Base-by-base conservation (phyloP, 1,140 invertebrate genomes). In the Tribolium madens region DNA sequence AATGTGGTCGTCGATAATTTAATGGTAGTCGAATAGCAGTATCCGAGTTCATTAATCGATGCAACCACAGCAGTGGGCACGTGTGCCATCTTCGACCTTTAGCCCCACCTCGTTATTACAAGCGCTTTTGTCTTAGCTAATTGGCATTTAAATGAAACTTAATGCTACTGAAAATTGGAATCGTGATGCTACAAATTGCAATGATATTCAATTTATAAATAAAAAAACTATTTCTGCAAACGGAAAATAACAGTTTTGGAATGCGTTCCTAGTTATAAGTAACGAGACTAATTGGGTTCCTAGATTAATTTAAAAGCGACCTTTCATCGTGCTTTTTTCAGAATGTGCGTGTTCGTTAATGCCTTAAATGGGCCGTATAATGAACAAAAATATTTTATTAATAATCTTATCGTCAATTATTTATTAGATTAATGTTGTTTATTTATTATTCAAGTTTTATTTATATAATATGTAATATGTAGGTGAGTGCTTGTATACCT, bases 41-140 rank as follows among this genome's bases (percentile, higher is more conserved):
- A 72, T 72, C 46, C 68, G 9, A 52, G 70, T 72, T 72, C 70
- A 72, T 72, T 72, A 72, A 46, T 21, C 48, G 70, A 17, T 72
- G 70, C 50, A 72, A 72, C 70, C 70, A 46, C 70, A 72, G 13
- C 13, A 13, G 70, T 72, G 70, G 46, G 46, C 70, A 72, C 70
- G 70, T 72, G 70, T 52, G 70, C 70, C 46, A 72, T 50, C 70
- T 31, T 72, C 70, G 70, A 72, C 70, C 70, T 72, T 72, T 72
- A 12, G 50, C 48, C 70, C 70, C 70, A 14, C 70, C 70, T 72
- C 70, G 70, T 72, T 72, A 72, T 72, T 52, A 33, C 50, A 13
- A 72, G 26, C 46, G 36, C 26, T 33, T 64, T 31, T 33, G 57
- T 33, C 57, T 64, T 33, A 31, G 57, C 26, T 33, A 64, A 31